Base-by-base conservation (phyloP, 37 sponge, comb jelly and placozoan species). In the Petrosia ficiformis region DNA sequence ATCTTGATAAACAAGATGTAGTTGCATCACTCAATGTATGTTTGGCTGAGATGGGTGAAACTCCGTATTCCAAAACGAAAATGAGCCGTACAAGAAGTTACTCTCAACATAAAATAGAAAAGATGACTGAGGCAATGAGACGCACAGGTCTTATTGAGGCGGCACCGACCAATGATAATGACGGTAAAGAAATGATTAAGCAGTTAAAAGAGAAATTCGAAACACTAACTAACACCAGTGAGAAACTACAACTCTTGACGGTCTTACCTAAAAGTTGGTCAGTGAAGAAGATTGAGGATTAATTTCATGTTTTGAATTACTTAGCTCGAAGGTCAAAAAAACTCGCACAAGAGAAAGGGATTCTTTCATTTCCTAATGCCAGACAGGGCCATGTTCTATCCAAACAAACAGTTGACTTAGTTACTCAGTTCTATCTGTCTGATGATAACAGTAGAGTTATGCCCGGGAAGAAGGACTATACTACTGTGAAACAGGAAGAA, bases 401-500 rank as follows among this genome's bases (percentile, higher is more conserved):
- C 25, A 4, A 34, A 44, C 21, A 34, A 26, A 80, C 72, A 3
- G 64, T 32, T 16, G 59, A 74, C 38, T n/a, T 68, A 25, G 76
- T 82, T 40, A 48, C 3, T 31, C 22, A 68, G 21, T 67, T 83
- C 57, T 76, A 83, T 69, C 63, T 71, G 14, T 29, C 10, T 41
- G 77, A 76, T 40, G 77, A 77, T 32, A 43, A 32, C 32, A 83
- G 84, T 39, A 0, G 84, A 63, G 41, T 76, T 26, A 83, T 83
- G 84, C 87, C 87, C 5, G 80, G 87, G 14, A 79, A 59, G 66
- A 86, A 78, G 44, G 86, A 85, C 42, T 72, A 1, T 59, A 69
- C 77, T 22, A 72, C 79, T 65, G 73, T 78, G 5, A 76, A 56
- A 39, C 10, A 1, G 43, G 36, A 11, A 21, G 77, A 54, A 16